Conservation (phyloP, 2,888 invertebrate species). For the Yponomeuta plumbellus region DNA sequence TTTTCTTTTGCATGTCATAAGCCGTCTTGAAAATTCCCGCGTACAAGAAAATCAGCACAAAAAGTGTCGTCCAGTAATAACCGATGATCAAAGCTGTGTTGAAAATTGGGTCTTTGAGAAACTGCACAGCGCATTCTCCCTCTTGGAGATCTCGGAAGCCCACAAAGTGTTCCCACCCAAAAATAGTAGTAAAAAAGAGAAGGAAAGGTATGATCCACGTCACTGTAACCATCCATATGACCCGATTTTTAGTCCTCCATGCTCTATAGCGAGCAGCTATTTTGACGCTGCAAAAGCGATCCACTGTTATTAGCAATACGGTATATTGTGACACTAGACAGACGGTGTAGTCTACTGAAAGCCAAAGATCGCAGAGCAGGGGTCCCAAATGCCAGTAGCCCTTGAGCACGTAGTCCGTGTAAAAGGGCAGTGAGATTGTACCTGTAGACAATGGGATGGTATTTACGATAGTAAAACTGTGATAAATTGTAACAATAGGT, state of each 20-base stretch:
- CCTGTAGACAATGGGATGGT: constrained; percentile 76
- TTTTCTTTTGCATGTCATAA: constrained; percentile 97
- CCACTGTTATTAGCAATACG: constrained; percentile 97
- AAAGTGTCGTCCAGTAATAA: constrained; percentile 98
- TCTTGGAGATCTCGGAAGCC: constrained; percentile 92
- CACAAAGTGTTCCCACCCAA: constrained; percentile 99
- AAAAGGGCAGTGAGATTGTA: constrained; percentile 98
- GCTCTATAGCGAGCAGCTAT: constrained; percentile 97
- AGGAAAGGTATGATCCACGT: constrained; percentile 98
- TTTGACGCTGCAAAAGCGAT: constrained; percentile 98
- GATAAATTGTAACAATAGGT: too few relatives aligned
- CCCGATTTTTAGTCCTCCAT: constrained; percentile 96
- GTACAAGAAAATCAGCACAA: constrained; percentile 96
- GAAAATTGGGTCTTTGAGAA: constrained; percentile 97
- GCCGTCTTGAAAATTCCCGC: constrained; percentile 98
- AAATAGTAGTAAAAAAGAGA: constrained; percentile 97
- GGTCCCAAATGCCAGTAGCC: constrained; percentile 98
- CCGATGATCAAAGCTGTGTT: constrained; percentile 97
- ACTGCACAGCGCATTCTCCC: constrained; percentile 96
- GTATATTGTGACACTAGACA: constrained; percentile 99
- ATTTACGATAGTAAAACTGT: not conserved
- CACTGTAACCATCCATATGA: constrained; percentile 96
- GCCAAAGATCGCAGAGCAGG: constrained; percentile 97
- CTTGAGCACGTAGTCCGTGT: constrained; percentile 97
- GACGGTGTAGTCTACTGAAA: constrained; percentile 99